These are phyloP conservation scores for Drosophila atroscutellata DNA, from an alignment of 2,888 invertebrate species.

Conservation along the genomic window DNA sequence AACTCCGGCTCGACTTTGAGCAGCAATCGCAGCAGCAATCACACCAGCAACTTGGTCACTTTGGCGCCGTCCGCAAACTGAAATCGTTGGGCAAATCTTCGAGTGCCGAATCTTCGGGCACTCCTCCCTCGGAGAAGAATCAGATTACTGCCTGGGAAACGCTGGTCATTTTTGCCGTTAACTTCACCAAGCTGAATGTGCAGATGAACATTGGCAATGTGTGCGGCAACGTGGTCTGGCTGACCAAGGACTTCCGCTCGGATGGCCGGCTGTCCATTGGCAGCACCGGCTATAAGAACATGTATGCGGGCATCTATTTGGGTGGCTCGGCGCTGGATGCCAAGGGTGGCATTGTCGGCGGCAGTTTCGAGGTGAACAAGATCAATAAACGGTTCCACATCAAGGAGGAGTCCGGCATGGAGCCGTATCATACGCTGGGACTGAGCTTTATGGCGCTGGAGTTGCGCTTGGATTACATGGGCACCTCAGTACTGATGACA, in stretches of 20 bases:
- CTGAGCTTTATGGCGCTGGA: constrained; percentile 94
- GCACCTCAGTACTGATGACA: constrained; percentile 96
- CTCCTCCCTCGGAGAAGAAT: constrained; percentile 87
- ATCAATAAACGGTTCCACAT: constrained; percentile 96
- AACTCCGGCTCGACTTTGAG: constrained; percentile 86
- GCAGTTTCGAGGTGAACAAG: constrained; percentile 95
- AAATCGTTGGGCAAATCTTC: constrained; percentile 87
- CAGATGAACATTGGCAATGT: constrained; percentile 99
- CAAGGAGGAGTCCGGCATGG: constrained; percentile 94
- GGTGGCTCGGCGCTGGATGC: constrained; percentile 97
- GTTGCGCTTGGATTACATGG: constrained; percentile 98
- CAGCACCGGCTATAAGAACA: constrained; percentile 96
- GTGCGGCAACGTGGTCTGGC: constrained; percentile 98
- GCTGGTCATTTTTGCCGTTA: constrained; percentile 96
- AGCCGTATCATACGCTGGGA: constrained; percentile 95
- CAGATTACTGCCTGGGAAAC: constrained; percentile 96
- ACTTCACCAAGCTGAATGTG: constrained; percentile 97
- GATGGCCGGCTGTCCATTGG: constrained; percentile 97
- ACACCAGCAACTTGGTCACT: constrained; percentile 61
- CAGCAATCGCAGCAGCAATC: constrained; percentile 15
- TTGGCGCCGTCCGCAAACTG: constrained; percentile 84
- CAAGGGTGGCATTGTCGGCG: constrained; percentile 98
- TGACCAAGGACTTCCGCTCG: constrained; percentile 95
- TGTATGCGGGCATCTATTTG: constrained; percentile 94
- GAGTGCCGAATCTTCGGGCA: constrained; percentile 87